A percentile compares a stretch with the other conserved stretches of the same genome.
Conservation (phyloP, 64 coral and sea anemone species). For the Platygyra sinensis region DNA sequence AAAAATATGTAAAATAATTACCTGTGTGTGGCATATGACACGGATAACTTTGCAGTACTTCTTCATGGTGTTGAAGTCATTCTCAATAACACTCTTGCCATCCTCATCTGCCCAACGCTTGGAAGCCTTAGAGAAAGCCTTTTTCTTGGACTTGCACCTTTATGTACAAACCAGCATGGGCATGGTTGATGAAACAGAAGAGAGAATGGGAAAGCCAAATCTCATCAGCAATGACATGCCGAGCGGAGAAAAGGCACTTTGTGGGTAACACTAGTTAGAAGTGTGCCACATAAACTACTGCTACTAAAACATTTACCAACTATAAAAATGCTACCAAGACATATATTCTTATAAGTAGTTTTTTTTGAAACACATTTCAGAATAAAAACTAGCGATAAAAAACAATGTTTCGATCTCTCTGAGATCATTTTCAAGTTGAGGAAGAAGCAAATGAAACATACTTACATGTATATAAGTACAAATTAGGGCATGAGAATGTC, state of each 20-base stretch:
- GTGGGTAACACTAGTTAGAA: conserved; percentile 63
- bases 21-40: conserved; percentile 98
- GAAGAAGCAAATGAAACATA: too few species aligned
- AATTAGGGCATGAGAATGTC: too few species aligned
- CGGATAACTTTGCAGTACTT: conserved; percentile 99
- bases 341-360: too few species aligned
- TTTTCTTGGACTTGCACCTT: conserved; percentile 99
- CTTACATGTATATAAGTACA: too few species aligned
- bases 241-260: conserved; percentile 92
- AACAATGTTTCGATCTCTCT: too few species aligned
- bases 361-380: too few species aligned
- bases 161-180: conserved; percentile 77
- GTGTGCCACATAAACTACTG: neutral
- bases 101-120: conserved; percentile 96
- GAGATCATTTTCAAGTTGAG: too few species aligned
- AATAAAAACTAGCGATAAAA: too few species aligned
- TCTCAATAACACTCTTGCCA: conserved; percentile 89
- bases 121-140: conserved; percentile 96
- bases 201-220: conserved; percentile 49
- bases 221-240: conserved; percentile 82
- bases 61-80: conserved; percentile 94
- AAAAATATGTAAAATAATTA: conserved; percentile 14
- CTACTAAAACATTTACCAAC: too few species aligned
- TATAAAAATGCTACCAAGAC: too few species aligned
- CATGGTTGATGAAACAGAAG: conserved; percentile 78